Evolutionary conservation across 2,113 vertebrate species (phyloP), one percentile per base, ranked within the genome.

Genomic region (Balaeniceps rex): DNA sequence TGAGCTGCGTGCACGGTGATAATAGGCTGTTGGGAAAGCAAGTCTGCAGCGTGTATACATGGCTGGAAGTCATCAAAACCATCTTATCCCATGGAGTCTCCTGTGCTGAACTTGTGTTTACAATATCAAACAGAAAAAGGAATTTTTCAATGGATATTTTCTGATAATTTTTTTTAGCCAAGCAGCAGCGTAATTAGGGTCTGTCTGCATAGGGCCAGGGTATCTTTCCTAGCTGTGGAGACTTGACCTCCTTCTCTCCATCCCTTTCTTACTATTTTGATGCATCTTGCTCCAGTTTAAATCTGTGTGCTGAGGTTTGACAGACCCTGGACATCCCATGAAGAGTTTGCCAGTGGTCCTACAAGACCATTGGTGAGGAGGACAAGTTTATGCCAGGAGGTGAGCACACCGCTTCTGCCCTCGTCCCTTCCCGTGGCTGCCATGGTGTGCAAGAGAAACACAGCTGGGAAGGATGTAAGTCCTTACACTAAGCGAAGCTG

Each of bases 1-100:
- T 75, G 86, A 96, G 68, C 92, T 96, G 95, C 76, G 83, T 88
- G 83, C 26, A 4, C 7, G 6, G 71, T 93, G 85, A 90, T 93
- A 96, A 88, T 86, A 26, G 55, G 75, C 86, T 91, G 95, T 83
- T 92, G 84, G 88, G 86, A 87, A 87, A 92, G 80, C 4, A 13
- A 81, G 83, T 75, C 93, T 87, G 88, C 11, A 3, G 90, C 74
- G 72, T n/a, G 60, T 58, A 23, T 31, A 29, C 2, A 3, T 15
- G 87, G 90, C 97, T 96, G 96, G 94, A 95, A 97, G 90, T 93
- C 94, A 92, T 97, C 97, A 95, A 96, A 95, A 70, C 57, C 85
- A 57, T 93, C 95, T 92, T 93, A 68, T 60, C 95, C 94, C 19
- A 0, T 40, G 76, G 76, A 86, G 93, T 83, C 88, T 93, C 76